Percentiles rank a stretch among this genome's conserved stretches.
phyloP scores from a whole-genome alignment of 2,888 invertebrate species.

The Auanema sp. region DNA sequence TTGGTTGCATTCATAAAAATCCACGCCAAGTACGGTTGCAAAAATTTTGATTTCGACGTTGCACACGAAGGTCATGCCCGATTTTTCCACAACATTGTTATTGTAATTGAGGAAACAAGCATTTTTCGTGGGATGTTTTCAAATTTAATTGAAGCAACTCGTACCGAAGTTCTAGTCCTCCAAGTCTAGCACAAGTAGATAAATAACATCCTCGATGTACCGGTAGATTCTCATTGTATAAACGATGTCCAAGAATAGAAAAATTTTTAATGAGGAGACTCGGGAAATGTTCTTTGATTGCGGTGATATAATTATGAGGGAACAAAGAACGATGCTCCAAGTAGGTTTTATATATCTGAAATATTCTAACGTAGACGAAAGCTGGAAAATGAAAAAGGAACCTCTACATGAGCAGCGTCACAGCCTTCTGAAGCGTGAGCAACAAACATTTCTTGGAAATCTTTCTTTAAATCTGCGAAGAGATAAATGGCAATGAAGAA shows the following conservation, averaged over 20 bases:
- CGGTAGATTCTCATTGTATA: constrained; percentile 12
- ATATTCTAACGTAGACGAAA: not conserved
- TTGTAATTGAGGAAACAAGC: too few species aligned
- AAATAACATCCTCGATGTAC: constrained; percentile 16
- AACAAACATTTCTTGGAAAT: too few species aligned
- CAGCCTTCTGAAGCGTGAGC: too few species aligned
- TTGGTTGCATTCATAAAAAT: too few species aligned
- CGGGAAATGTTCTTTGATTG: constrained; percentile 14
- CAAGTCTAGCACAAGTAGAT: constrained; percentile 16
- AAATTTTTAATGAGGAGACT: not conserved
- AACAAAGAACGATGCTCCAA: constrained; percentile 1
- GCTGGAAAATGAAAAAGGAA: not conserved
- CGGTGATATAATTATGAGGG: constrained; percentile 11
- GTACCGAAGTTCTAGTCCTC: constrained; percentile 15
- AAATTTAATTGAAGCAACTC: not conserved
- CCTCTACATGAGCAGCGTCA: not conserved
- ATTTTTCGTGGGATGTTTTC: too few species aligned
- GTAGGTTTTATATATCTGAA: not conserved
- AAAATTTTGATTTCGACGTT: too few species aligned
- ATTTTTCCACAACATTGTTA: too few species aligned
- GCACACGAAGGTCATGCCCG: too few species aligned
- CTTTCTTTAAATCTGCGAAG: too few species aligned
- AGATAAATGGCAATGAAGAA: too few species aligned
- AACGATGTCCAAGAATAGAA: constrained; percentile 8
- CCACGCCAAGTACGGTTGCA: too few species aligned